Conservation (phyloP, 2,888 invertebrate species). For the Tipula helvola region DNA sequence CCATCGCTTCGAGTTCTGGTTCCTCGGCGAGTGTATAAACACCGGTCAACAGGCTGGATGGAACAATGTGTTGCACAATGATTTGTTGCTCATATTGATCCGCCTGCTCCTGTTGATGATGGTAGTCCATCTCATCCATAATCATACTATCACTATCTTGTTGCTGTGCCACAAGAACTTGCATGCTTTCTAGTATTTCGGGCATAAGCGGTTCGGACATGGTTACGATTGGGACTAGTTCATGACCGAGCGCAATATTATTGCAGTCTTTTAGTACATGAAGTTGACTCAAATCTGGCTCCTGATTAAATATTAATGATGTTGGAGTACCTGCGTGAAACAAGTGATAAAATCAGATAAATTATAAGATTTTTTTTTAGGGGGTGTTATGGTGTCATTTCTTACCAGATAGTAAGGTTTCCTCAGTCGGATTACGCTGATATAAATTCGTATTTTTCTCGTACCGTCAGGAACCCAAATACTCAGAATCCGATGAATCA, state of each 20-base stretch:
- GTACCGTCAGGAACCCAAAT: conserved; percentile 32
- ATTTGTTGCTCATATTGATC: conserved; percentile 17
- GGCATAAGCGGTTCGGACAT: conserved; percentile 14
- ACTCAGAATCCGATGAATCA: conserved; percentile 20
- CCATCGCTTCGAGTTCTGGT: conserved; percentile 41
- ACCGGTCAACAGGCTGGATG: conserved; percentile 33
- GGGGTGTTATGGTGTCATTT: neutral
- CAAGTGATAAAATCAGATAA: neutral
- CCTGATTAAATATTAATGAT: conserved; percentile 30
- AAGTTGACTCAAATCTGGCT: conserved; percentile 25
- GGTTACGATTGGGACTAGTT: conserved; percentile 35
- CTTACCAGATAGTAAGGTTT: conserved; percentile 40
- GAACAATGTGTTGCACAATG: conserved; percentile 16
- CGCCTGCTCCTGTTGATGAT: conserved; percentile 20
- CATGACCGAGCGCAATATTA: conserved; percentile 27
- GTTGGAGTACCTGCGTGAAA: conserved; percentile 38
- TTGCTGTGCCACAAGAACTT: conserved; percentile 20
- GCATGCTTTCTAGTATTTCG: conserved; percentile 19
- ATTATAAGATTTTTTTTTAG: neutral
- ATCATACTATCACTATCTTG: conserved; percentile 19
- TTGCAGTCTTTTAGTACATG: conserved; percentile 35
- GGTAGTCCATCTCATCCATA: conserved; percentile 20
- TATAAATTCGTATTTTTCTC: conserved; percentile 33
- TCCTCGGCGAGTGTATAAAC: conserved; percentile 45
- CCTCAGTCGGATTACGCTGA: conserved; percentile 45